Evolutionary conservation across 2,113 vertebrate species (phyloP).

Genomic region (Pluvianellus socialis): DNA sequence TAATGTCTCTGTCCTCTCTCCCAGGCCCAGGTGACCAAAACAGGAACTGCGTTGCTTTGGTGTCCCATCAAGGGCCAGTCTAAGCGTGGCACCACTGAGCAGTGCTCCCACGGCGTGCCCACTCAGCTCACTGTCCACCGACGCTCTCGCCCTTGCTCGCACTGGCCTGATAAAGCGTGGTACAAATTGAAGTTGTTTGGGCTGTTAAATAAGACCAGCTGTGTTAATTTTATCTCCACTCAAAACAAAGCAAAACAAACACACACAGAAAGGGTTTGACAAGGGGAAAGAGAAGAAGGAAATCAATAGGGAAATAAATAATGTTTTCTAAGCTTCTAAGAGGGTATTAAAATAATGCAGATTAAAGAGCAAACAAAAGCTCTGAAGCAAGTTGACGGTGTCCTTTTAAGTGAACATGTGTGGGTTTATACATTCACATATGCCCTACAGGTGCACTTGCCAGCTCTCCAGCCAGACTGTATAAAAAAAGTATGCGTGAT

Average conservation of each 20-base stretch:
- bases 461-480: constrained; percentile 55
- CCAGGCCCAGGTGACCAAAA: neutral
- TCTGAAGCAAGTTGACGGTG: constrained; percentile 70
- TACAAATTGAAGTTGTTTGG: constrained; percentile 12
- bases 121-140: neutral
- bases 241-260: constrained; percentile 53
- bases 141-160: rapidly evolving
- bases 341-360: constrained; percentile 72
- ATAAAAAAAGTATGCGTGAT: neutral
- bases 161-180: neutral
- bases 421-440: constrained; percentile 69
- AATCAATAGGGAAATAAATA: constrained; percentile 73
- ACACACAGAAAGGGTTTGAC: neutral
- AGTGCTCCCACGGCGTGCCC: neutral
- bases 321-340: constrained; percentile 73
- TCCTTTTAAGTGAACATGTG: constrained; percentile 76
- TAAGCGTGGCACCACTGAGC: rapidly evolving
- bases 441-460: constrained; percentile 71
- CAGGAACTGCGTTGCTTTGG: neutral
- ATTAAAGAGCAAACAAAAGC: constrained; percentile 69
- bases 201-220: constrained; percentile 56
- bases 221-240: constrained; percentile 63
- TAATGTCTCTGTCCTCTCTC: neutral
- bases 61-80: neutral
- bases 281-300: constrained; percentile 35